Conservation (phyloP, 1,140 invertebrate species). For the Alviniconcha marisindica region DNA sequence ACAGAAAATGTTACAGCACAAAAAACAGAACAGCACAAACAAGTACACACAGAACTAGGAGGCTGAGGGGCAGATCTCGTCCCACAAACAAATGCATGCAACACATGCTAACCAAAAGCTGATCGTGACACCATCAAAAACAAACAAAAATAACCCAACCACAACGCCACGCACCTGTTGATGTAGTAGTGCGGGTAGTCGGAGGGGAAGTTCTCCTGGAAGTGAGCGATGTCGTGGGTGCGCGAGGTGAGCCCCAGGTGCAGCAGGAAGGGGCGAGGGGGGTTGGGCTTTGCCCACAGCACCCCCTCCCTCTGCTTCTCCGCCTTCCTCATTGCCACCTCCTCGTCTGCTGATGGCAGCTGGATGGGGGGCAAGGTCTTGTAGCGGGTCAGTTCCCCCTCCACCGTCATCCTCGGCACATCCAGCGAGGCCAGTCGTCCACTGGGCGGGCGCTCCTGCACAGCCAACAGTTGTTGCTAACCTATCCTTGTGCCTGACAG, state of each 20-base stretch:
- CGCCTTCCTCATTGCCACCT: slow-evolving; percentile 48
- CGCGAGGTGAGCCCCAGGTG: slow-evolving; percentile 75
- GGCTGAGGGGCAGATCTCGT: no score
- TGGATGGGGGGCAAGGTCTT: slow-evolving; percentile 74
- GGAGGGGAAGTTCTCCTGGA: slow-evolving; percentile 72
- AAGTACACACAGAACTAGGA: no score
- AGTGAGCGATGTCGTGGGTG: slow-evolving; percentile 72
- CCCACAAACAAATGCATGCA: no score
- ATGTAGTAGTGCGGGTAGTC: slow-evolving; percentile 71
- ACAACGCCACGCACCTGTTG: slow-evolving; percentile 68
- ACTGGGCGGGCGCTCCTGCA: slow-evolving; percentile 44
- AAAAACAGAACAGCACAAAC: no score
- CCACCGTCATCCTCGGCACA: slow-evolving; percentile 4
- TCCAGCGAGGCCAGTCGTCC: slow-evolving; percentile 42
- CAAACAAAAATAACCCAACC: no score
- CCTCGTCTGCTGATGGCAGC: slow-evolving; percentile 64
- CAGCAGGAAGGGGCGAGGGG: slow-evolving; percentile 71
- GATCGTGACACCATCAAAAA: no score
- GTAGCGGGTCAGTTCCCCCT: slow-evolving; percentile 62
- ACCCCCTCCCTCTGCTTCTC: slow-evolving; percentile 55
- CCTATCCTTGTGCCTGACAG: no score
- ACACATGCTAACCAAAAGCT: no score
- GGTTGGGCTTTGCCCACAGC: slow-evolving; percentile 70
- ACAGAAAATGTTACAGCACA: no score
- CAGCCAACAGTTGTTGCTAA: no score